phyloP scores from a whole-genome alignment of 2,888 invertebrate species.

The Melinopterus prodromus region DNA sequence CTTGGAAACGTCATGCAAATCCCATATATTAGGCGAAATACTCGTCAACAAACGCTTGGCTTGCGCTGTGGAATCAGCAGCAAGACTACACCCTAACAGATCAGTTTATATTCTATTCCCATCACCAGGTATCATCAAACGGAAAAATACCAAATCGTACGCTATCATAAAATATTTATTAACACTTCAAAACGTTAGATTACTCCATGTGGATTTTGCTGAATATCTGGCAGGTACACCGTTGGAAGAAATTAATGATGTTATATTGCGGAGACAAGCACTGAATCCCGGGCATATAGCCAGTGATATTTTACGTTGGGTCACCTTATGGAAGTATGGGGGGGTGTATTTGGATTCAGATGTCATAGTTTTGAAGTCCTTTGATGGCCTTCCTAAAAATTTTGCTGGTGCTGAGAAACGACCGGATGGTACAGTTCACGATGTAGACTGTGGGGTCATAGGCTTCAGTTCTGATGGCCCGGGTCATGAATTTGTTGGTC shows the following conservation, averaged over 20 bases:
- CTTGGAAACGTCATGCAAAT: slow-evolving; percentile 71
- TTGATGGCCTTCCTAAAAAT: slow-evolving; percentile 65
- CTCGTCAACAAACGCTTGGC: slow-evolving; percentile 67
- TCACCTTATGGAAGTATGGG: slow-evolving; percentile 78
- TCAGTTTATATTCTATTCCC: slow-evolving; percentile 66
- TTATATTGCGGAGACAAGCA: slow-evolving; percentile 61
- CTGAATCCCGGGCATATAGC: slow-evolving; percentile 68
- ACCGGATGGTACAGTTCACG: slow-evolving; percentile 40
- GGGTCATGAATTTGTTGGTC: slow-evolving; percentile 67
- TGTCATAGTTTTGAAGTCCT: slow-evolving; percentile 70
- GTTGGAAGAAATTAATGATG: slow-evolving; percentile 63
- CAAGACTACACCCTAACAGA: slow-evolving; percentile 66
- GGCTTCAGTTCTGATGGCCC: slow-evolving; percentile 65
- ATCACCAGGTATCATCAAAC: slow-evolving; percentile 57
- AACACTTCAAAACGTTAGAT: slow-evolving; percentile 63
- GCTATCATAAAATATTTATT: slow-evolving; percentile 56
- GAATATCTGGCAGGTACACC: slow-evolving; percentile 67
- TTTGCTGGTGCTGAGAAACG: slow-evolving; percentile 71
- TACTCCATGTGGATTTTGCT: slow-evolving; percentile 63
- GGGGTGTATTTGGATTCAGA: slow-evolving; percentile 82
- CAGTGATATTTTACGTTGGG: slow-evolving; percentile 71
- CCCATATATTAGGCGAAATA: slow-evolving; percentile 55
- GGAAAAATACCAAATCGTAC: slow-evolving; percentile 47
- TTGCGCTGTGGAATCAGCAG: slow-evolving; percentile 75
- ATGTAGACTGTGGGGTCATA: slow-evolving; percentile 74